A percentile compares a stretch with the other conserved stretches of the same genome.
Evolutionary conservation across 2,113 vertebrate species (phyloP).

Genomic region (Propithecus coquereli): DNA sequence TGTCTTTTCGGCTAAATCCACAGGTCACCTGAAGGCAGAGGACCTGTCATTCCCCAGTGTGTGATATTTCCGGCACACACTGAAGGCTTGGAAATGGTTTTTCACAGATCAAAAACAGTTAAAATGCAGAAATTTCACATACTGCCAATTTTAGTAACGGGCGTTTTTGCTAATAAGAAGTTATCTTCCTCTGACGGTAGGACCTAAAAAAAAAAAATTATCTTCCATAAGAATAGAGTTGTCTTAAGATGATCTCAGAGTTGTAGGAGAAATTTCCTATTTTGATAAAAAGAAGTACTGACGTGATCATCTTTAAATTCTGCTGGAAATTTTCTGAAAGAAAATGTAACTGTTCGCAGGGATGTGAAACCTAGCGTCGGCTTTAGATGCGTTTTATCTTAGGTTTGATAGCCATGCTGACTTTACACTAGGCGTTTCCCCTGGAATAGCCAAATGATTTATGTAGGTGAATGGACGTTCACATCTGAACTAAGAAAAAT

Average conservation of each 20-base stretch:
- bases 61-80: not conserved
- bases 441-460: not conserved
- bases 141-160: not conserved
- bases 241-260: not conserved
- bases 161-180: slow-evolving; percentile 18
- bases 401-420: not conserved
- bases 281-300: slow-evolving; percentile 1
- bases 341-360: slow-evolving; percentile 32
- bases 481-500: slow-evolving; percentile 2
- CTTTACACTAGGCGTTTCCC: not conserved
- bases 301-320: not conserved
- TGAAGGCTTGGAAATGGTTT: not conserved
- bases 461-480: not conserved
- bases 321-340: slow-evolving; percentile 23
- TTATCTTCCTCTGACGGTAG: no score
- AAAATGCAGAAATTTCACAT: not conserved
- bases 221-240: not conserved
- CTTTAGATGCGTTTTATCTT: slow-evolving; percentile 4
- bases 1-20: not conserved
- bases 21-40: not conserved
- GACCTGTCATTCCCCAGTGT: not conserved
- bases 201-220: not conserved
- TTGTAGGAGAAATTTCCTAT: not conserved
- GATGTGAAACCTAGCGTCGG: not conserved
- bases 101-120: not conserved